Conservation (phyloP, 2,113 vertebrate genomes). For the Meles meles region DNA sequence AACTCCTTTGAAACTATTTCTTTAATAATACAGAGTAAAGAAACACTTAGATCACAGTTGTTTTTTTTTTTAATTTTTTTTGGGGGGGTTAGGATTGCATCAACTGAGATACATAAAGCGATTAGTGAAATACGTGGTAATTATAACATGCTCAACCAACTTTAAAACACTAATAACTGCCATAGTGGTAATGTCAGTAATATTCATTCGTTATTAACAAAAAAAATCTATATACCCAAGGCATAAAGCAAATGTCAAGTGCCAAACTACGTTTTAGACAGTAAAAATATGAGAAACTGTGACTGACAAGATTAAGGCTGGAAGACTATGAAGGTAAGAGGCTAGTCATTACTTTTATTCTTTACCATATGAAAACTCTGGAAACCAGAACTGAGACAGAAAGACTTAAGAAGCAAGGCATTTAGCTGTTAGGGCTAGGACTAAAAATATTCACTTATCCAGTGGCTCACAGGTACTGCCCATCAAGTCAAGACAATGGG, state of each 20-base stretch:
- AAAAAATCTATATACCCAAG: background rate
- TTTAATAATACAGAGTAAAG: background rate
- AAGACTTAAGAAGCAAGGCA: background rate
- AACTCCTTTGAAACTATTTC: background rate
- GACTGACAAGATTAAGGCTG: background rate
- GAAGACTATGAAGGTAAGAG: background rate
- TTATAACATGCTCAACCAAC: background rate
- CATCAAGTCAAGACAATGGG: background rate
- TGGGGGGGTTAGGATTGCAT: background rate
- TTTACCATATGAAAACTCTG: background rate
- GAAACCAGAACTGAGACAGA: background rate
- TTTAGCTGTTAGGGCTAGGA: background rate
- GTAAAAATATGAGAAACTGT: background rate
- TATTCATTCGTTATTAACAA: background rate
- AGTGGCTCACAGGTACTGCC: background rate
- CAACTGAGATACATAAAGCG: background rate
- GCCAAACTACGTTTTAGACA: background rate
- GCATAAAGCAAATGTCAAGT: background rate
- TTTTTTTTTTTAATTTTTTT: background rate
- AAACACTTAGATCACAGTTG: background rate
- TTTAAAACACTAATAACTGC: background rate
- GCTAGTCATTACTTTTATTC: background rate
- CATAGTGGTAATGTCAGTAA: background rate
- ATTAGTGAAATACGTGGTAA: background rate
- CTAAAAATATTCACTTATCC: background rate